These are phyloP conservation scores for Pycnonotus jocosus DNA, from an alignment of 2,113 vertebrate species.

Conservation along the genomic window DNA sequence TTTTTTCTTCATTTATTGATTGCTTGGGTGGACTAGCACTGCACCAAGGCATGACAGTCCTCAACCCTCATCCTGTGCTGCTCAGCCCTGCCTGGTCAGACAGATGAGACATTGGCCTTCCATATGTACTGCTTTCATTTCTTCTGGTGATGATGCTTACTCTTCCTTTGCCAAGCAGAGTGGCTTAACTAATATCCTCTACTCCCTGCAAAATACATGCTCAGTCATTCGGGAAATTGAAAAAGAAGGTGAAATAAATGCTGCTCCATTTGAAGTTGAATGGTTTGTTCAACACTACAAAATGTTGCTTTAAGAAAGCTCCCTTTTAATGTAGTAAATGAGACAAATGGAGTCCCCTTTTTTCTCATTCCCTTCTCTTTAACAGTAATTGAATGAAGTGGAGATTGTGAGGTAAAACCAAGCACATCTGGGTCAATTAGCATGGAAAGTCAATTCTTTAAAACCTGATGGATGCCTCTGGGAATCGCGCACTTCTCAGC, in stretches of 20 bases:
- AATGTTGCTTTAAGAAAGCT: conserved; percentile 22
- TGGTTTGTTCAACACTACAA: background rate
- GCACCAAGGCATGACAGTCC: background rate
- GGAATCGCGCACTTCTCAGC: conserved; percentile 48
- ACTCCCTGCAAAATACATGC: background rate
- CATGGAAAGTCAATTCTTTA: conserved; percentile 63
- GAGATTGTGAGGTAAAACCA: conserved; percentile 45
- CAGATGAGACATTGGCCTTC: background rate
- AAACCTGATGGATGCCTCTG: conserved; percentile 58
- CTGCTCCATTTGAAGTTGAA: background rate
- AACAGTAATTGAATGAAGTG: conserved; percentile 26
- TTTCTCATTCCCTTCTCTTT: conserved; percentile 30
- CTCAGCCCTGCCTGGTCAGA: background rate
- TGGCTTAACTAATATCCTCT: background rate
- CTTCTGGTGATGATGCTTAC: background rate
- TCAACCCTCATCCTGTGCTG: background rate
- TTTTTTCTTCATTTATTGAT: background rate
- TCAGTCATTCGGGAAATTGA: background rate
- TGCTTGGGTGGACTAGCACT: fast-evolving
- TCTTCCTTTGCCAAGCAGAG: background rate
- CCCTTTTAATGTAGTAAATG: background rate
- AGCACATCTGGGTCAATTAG: conserved; percentile 64
- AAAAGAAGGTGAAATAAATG: background rate
- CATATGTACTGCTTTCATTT: background rate
- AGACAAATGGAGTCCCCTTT: background rate